Evolutionary conservation across 2,888 invertebrate species (phyloP).

Genomic region (Leptogaster cylindrica): DNA sequence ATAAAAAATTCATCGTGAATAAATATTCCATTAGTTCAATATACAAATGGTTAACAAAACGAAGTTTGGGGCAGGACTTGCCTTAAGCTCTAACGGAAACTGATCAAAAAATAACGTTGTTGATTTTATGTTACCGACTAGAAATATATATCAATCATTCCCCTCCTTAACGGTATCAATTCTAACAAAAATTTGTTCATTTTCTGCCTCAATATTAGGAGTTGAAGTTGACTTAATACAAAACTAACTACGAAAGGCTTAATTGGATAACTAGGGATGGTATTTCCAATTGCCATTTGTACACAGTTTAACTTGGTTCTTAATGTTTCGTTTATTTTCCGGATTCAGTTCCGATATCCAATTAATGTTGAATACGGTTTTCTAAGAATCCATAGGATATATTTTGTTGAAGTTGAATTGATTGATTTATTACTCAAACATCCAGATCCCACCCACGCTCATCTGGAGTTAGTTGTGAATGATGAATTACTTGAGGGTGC

Average conservation of each 20-base stretch:
- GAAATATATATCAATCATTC: conserved; percentile 17
- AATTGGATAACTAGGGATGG: conserved; percentile 28
- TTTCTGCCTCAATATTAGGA: background rate
- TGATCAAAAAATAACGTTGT: too few relatives aligned
- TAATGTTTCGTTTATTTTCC: conserved; percentile 35
- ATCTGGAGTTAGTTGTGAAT: conserved; percentile 12
- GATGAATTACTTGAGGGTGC: conserved; percentile 21
- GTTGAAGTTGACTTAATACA: conserved; percentile 26
- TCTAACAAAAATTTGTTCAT: conserved; percentile 11
- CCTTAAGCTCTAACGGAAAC: too few relatives aligned
- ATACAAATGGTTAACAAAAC: too few relatives aligned
- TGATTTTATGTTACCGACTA: too few relatives aligned
- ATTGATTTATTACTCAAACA: conserved; percentile 35
- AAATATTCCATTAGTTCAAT: too few relatives aligned
- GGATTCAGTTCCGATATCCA: conserved; percentile 33
- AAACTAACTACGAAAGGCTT: conserved; percentile 2
- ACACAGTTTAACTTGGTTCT: conserved; percentile 17
- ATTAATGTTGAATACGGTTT: conserved; percentile 6
- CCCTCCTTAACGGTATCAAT: conserved; percentile 14
- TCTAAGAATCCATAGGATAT: background rate
- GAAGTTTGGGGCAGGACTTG: too few relatives aligned
- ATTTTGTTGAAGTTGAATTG: conserved; percentile 8
- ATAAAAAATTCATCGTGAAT: too few relatives aligned
- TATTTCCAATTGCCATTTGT: conserved; percentile 4
- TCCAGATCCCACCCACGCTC: background rate